A percentile compares a stretch with the other conserved stretches of the same genome.
Conservation (phyloP, 64 coral and sea anemone species). For the Acropora tenuis region DNA sequence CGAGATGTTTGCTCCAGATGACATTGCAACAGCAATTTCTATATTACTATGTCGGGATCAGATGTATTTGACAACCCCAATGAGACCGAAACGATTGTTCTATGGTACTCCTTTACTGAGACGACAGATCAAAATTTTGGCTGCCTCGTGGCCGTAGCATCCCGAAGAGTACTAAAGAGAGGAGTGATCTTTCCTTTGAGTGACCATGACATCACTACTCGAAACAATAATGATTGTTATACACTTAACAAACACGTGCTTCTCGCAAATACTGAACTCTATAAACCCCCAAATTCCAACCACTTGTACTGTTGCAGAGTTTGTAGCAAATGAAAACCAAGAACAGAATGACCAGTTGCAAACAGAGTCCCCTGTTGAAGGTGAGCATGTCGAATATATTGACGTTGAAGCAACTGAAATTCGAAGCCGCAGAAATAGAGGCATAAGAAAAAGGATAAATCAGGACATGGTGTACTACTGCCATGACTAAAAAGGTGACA, state of each 20-base stretch:
- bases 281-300: no score
- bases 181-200: conserved; percentile 1
- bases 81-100: background rate
- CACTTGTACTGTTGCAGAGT: background rate
- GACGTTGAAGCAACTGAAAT: background rate
- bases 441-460: background rate
- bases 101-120: conserved; percentile 4
- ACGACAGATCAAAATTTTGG: background rate
- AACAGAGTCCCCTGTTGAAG: background rate
- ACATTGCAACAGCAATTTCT: background rate
- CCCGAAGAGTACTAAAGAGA: background rate
- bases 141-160: conserved; percentile 6
- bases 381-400: background rate
- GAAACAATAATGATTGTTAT: conserved; percentile 1
- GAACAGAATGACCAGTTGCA: background rate
- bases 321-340: conserved; percentile 2
- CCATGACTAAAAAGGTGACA: background rate
- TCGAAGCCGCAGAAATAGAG: background rate
- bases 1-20: background rate
- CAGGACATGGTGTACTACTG: background rate
- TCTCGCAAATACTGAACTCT: no score
- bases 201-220: background rate
- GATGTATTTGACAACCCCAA: background rate
- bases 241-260: background rate
- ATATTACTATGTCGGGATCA: background rate